These are phyloP conservation scores for Ispidina lecontei DNA, from an alignment of 2,797 vertebrate genomes.

Conservation along the genomic window DNA sequence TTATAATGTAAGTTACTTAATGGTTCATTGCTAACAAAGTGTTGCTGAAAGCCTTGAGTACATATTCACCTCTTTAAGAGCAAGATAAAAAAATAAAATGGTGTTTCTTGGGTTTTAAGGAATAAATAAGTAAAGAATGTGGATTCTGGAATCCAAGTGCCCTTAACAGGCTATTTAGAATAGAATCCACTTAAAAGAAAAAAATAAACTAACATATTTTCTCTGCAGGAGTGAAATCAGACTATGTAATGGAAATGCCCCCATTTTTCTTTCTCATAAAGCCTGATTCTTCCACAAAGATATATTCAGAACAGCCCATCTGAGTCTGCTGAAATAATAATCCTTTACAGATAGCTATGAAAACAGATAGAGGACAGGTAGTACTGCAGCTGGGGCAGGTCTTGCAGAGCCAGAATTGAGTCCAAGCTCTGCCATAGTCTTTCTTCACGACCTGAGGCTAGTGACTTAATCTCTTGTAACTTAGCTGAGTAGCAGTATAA, in stretches of 20 bases:
- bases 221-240: conserved; percentile 7
- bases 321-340: conserved; percentile 24
- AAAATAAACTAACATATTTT: background rate
- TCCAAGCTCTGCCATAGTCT: background rate
- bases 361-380: conserved; percentile 18
- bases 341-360: conserved; percentile 28
- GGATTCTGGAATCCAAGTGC: background rate
- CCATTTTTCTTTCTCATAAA: conserved; percentile 36
- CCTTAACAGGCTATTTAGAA: background rate
- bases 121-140: background rate
- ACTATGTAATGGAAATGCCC: background rate
- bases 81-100: background rate
- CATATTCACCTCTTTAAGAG: background rate
- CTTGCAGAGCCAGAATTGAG: conserved; percentile 5
- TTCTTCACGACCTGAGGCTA: conserved; percentile 40
- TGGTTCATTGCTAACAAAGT: background rate
- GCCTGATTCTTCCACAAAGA: conserved; percentile 46
- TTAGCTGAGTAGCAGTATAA: conserved; percentile 17
- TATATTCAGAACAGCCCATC: conserved; percentile 28
- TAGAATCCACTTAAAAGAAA: background rate
- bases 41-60: background rate
- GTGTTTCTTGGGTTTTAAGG: background rate
- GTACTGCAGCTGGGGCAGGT: background rate
- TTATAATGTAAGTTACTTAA: conserved; percentile 30
- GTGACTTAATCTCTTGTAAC: conserved; percentile 29